A percentile compares a stretch with the other conserved stretches of the same genome.
phyloP scores from a whole-genome alignment of 2,113 vertebrate species.

The Dasypus novemcinctus region DNA sequence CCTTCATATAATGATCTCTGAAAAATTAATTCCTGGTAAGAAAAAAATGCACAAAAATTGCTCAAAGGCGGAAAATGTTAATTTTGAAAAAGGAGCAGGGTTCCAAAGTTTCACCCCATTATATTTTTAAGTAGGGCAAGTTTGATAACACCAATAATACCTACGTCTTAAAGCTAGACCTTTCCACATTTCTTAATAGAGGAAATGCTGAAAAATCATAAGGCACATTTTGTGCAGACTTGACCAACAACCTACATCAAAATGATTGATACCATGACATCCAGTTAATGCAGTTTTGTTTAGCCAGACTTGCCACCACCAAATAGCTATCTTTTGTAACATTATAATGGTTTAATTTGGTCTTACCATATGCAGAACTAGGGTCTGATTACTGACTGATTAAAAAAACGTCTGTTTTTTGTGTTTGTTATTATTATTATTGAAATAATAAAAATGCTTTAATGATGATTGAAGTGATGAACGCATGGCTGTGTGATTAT shows the following conservation, averaged over 20 bases:
- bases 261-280: constrained; percentile 51
- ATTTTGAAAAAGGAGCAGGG: background rate
- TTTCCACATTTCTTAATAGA: constrained; percentile 64
- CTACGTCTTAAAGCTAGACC: constrained; percentile 52
- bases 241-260: constrained; percentile 31
- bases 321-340: constrained; percentile 67
- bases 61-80: constrained; percentile 3
- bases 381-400: constrained; percentile 72
- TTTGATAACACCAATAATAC: constrained; percentile 62
- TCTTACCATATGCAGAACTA: constrained; percentile 60
- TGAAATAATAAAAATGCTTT: too few relatives aligned
- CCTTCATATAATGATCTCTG: background rate
- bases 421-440: too few relatives aligned
- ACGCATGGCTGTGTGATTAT: too few relatives aligned
- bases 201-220: constrained; percentile 59
- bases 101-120: background rate
- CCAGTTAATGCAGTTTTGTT: constrained; percentile 26
- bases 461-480: too few relatives aligned
- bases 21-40: background rate
- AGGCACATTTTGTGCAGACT: constrained; percentile 44
- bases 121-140: constrained; percentile 71
- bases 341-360: constrained; percentile 62
- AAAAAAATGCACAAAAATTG: background rate
- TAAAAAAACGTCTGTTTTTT: too few relatives aligned
- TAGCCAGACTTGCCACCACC: constrained; percentile 54